phyloP scores from a whole-genome alignment of 2,113 vertebrate species.

The Parus major region DNA sequence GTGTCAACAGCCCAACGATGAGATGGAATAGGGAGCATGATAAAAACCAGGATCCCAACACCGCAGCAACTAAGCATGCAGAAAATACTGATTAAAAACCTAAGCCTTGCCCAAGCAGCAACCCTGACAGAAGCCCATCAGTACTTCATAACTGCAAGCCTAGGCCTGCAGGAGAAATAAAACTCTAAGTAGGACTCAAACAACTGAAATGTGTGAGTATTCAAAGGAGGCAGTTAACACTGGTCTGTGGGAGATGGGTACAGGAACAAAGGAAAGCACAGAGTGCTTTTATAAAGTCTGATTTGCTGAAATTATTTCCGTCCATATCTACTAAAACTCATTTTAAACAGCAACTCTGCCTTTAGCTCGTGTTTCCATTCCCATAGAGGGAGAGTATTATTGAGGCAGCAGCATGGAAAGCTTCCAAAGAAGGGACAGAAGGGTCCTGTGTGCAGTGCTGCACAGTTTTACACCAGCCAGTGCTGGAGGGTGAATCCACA shows the following conservation, averaged over 20 bases:
- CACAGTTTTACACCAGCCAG: background rate
- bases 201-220: background rate
- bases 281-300: background rate
- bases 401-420: background rate
- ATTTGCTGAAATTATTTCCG: background rate
- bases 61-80: background rate
- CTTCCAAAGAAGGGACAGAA: background rate
- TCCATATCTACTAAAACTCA: background rate
- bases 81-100: constrained; percentile 47
- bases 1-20: background rate
- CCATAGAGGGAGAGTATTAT: background rate
- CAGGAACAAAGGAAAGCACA: background rate
- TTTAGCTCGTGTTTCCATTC: background rate
- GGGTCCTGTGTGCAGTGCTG: background rate
- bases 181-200: constrained; percentile 23
- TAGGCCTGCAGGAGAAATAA: constrained; percentile 65
- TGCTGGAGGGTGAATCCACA: background rate
- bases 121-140: constrained; percentile 65
- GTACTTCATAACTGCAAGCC: constrained; percentile 63
- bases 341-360: background rate
- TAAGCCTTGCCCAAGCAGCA: constrained; percentile 52
- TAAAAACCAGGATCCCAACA: constrained; percentile 28
- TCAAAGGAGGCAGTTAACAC: background rate
- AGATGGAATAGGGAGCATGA: background rate
- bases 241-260: background rate